These are phyloP conservation scores for Grammatotria lemairii DNA, from an alignment of 2,113 vertebrate genomes.

Conservation along the genomic window DNA sequence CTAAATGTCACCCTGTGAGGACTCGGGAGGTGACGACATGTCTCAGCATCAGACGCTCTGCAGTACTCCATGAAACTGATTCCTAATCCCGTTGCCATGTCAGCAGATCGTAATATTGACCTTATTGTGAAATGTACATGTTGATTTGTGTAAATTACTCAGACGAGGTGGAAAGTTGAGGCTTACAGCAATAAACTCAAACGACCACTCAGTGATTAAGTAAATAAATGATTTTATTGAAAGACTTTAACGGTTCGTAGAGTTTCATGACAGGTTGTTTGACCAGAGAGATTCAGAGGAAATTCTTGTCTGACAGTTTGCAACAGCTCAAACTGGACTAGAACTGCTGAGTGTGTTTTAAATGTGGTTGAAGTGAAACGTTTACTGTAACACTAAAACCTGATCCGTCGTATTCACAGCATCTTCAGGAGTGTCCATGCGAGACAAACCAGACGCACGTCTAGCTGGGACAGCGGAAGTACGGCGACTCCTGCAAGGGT, in stretches of 20 bases:
- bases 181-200: accelerated
- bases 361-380: accelerated
- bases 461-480: background rate
- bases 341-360: accelerated
- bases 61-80: accelerated
- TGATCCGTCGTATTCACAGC: background rate
- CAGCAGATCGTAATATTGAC: background rate
- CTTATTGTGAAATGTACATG: accelerated
- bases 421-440: accelerated
- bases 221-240: background rate
- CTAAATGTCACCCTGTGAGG: background rate
- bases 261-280: accelerated
- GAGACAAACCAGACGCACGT: accelerated
- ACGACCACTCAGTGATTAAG: background rate
- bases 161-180: background rate
- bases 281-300: accelerated
- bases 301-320: accelerated
- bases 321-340: background rate
- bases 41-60: accelerated
- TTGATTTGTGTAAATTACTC: background rate
- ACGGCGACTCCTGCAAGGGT: accelerated
- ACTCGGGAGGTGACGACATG: accelerated
- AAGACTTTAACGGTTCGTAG: background rate
- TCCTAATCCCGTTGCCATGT: accelerated
- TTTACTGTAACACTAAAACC: background rate